A percentile compares a stretch with the other conserved stretches of the same genome.
Evolutionary conservation across 2,888 invertebrate genomes (phyloP).

Genomic region (Philonicus albiceps): DNA sequence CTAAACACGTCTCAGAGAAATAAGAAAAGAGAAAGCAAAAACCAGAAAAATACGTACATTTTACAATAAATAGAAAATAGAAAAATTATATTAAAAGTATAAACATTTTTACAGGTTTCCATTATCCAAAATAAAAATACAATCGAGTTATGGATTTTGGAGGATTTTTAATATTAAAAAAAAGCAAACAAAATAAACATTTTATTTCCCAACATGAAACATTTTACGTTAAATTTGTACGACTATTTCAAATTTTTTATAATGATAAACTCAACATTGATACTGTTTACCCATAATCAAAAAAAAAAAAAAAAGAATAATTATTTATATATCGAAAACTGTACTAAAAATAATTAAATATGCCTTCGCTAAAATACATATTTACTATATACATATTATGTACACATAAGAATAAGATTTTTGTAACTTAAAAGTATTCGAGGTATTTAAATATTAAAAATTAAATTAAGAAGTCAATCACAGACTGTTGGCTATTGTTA

Average conservation of each 20-base stretch:
- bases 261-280: not conserved
- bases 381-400: not conserved
- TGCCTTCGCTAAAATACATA: conserved; percentile 13
- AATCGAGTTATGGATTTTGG: not conserved
- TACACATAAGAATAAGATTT: conserved; percentile 7
- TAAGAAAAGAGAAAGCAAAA: no score
- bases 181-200: not conserved
- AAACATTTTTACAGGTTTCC: not conserved
- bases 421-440: not conserved
- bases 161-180: not conserved
- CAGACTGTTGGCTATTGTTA: not conserved
- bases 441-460: no score
- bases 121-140: not conserved
- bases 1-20: no score
- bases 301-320: not conserved
- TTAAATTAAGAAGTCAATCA: not conserved
- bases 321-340: conserved; percentile 21
- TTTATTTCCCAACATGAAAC: not conserved
- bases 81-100: not conserved
- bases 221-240: not conserved
- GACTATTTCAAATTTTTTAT: not conserved
- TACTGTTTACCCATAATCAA: not conserved
- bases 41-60: not conserved
- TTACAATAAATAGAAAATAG: not conserved
- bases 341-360: conserved; percentile 11